Conservation (phyloP, 2,888 invertebrate genomes). For the Scrobipalpa atriplicella region DNA sequence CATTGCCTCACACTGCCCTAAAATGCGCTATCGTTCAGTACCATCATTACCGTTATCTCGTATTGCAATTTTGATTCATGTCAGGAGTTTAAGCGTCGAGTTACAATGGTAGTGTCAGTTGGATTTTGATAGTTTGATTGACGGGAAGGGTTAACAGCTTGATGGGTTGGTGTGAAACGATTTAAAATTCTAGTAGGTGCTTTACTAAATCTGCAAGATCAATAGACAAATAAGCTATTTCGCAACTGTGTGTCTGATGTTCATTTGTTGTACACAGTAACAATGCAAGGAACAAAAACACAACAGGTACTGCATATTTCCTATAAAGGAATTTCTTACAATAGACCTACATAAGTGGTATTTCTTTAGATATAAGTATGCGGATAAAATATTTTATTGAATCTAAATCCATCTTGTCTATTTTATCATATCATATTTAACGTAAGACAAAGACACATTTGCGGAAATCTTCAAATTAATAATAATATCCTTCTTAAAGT, state of each 20-base stretch:
- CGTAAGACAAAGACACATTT: too few species aligned
- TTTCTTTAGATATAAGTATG: too few species aligned
- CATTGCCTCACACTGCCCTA: constrained; percentile 51
- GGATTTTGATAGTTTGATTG: constrained; percentile 47
- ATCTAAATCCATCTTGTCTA: too few species aligned
- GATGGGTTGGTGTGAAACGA: constrained; percentile 8
- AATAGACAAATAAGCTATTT: background rate
- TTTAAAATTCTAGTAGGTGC: background rate
- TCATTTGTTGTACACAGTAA: too few species aligned
- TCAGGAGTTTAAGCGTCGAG: constrained; percentile 31
- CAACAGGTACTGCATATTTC: too few species aligned
- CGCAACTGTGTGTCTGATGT: too few species aligned
- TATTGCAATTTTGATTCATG: constrained; percentile 55
- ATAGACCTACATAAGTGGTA: too few species aligned
- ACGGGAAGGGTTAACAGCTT: constrained; percentile 35
- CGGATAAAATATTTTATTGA: too few species aligned
- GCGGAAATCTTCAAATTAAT: too few species aligned
- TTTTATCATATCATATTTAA: too few species aligned
- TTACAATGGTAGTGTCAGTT: constrained; percentile 49
- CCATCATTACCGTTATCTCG: constrained; percentile 72
- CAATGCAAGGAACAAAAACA: too few species aligned
- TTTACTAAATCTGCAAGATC: background rate
- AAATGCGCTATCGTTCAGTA: constrained; percentile 40
- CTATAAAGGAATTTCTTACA: too few species aligned
- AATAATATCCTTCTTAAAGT: background rate